Percentiles rank a stretch among this genome's conserved stretches.
Conservation (phyloP, 2,113 vertebrate genomes). For the Rattus rattus region DNA sequence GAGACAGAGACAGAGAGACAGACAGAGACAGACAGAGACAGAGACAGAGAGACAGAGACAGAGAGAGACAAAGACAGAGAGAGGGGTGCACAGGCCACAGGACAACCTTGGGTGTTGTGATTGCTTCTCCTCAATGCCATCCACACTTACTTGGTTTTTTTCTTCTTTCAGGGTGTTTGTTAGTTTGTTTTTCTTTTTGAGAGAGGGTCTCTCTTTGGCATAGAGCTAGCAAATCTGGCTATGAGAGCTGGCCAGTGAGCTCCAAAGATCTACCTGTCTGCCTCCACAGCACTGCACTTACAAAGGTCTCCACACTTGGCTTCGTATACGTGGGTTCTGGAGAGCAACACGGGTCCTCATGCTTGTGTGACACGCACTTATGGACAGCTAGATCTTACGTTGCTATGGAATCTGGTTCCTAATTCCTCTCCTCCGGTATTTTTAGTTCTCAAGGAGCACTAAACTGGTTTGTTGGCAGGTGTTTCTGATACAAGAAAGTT, state of each 20-base stretch:
- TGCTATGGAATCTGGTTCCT: background rate
- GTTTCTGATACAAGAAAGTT: conserved; percentile 9
- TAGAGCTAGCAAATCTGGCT: background rate
- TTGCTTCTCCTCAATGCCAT: background rate
- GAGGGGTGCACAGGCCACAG: background rate
- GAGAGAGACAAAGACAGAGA: background rate
- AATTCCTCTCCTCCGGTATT: background rate
- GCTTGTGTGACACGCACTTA: background rate
- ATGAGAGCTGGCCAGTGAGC: background rate
- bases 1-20: too few species aligned
- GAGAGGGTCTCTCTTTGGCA: background rate
- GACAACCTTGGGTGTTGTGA: background rate
- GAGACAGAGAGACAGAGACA: background rate
- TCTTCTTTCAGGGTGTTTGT: background rate
- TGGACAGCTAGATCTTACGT: too few species aligned
- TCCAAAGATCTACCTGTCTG: background rate
- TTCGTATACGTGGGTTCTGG: background rate
- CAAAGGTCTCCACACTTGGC: background rate
- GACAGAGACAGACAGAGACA: background rate
- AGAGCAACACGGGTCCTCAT: background rate
- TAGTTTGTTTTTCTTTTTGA: background rate
- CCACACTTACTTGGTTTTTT: background rate
- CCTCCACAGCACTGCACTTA: background rate
- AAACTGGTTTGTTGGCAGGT: background rate
- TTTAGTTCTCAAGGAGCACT: background rate